phyloP scores from a whole-genome alignment of 1,140 invertebrate genomes.

The Drosophila funebris region DNA sequence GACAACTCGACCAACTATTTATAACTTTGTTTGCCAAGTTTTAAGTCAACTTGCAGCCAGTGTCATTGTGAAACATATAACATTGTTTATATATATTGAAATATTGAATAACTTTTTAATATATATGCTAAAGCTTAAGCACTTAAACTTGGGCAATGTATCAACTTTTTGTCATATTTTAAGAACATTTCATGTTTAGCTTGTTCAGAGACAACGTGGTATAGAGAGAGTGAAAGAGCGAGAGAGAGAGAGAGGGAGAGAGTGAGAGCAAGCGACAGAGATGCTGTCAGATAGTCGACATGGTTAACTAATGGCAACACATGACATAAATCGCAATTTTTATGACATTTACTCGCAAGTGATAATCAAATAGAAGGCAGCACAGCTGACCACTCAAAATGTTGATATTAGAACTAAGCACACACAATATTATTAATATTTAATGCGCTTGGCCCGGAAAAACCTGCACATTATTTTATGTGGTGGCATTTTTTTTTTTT shows the following conservation, averaged over 20 bases:
- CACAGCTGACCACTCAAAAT: slow-evolving; percentile 47
- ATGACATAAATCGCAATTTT: slow-evolving; percentile 36
- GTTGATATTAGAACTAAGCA: slow-evolving; percentile 68
- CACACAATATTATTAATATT: slow-evolving; percentile 75
- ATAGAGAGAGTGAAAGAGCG: neutral
- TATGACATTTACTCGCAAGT: slow-evolving; percentile 34
- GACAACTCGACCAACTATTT: too few species aligned
- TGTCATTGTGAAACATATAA: too few species aligned
- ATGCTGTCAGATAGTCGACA: neutral
- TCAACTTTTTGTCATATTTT: slow-evolving; percentile 3
- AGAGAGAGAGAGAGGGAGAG: neutral
- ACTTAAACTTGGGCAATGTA: neutral
- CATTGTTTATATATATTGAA: neutral
- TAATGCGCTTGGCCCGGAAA: slow-evolving; percentile 61
- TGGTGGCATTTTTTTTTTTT: slow-evolving; percentile 40
- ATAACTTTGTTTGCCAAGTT: neutral
- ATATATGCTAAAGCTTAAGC: neutral
- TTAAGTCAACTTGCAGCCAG: neutral
- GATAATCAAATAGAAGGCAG: slow-evolving; percentile 45
- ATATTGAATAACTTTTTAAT: slow-evolving; percentile 1
- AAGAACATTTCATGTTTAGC: neutral
- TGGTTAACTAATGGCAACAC: slow-evolving; percentile 6
- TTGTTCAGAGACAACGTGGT: neutral
- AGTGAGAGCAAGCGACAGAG: neutral
- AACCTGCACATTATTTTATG: slow-evolving; percentile 54